Base-by-base conservation (phyloP, 2,113 vertebrate species). In the Lonchura striata region DNA sequence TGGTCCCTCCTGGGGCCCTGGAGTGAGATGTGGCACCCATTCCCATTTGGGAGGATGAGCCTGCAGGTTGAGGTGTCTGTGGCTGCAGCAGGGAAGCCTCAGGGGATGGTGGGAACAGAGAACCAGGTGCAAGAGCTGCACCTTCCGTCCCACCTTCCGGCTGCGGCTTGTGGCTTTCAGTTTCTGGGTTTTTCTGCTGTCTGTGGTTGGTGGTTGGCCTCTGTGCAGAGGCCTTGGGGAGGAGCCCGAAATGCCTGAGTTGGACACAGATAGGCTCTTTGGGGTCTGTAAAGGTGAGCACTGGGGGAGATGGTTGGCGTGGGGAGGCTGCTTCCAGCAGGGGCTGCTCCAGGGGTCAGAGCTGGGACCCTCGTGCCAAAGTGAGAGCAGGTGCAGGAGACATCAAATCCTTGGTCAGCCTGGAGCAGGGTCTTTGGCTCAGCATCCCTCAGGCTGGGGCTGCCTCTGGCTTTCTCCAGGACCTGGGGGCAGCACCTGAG, bases 1-100 rank as follows among this genome's bases (percentile, higher is more conserved):
- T 19, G 80, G 37, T 50, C 41, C 69, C n/a, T 54, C 9, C 61
- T 1, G 42, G 37, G 42, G 17, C 39, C 10, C 3, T 4, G 1
- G 7, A 7, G 56, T 15, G 70, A 13, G 39, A 23, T 0, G 4
- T 1, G 6, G 28, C 53, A 18, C 23, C 5, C 1, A 2, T 28
- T 69, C 17, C 37, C 9, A 0, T 4, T 9, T 1, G 14, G 78
- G 61, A 39, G 41, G 46, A 15, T 6, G 50, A 63, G 57, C 33
- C 30, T 1, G 8, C 49, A 28, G 60, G 35, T 35, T 37, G 54
- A 47, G 65, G 35, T 2, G 3, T 19, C 44, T 31, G 65, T 9
- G 57, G 68, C 9, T 50, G 47, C 70, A 10, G 56, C 61, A 17
- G 60, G 39, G 61, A 22, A 31, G 41, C 65, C 56, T 41, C 3